Conservation (phyloP, 37 sponge, comb jelly and placozoan genomes). For the Aphrocallistes beatrix region DNA sequence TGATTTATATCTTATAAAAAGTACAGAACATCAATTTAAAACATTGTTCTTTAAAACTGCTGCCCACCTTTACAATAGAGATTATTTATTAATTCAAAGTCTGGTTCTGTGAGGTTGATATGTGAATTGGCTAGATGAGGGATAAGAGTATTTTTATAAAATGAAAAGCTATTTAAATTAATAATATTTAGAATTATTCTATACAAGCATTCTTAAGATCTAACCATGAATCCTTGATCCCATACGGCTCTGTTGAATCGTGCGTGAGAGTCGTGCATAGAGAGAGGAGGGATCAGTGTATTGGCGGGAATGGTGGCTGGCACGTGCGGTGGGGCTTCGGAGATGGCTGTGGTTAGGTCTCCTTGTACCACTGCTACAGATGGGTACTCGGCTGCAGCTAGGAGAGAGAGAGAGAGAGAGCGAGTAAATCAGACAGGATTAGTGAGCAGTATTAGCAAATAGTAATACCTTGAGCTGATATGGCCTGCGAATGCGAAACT, state of each 20-base stretch:
- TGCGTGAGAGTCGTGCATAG: neutral
- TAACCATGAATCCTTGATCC: slow-evolving; percentile 12
- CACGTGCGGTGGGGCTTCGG: neutral
- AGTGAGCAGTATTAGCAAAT: too few species aligned
- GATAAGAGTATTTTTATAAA: neutral
- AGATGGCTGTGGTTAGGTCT: neutral
- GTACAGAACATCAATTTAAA: too few species aligned
- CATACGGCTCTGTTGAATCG: neutral
- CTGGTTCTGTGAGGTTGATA: neutral
- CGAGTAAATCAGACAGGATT: too few species aligned
- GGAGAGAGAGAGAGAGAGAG: neutral
- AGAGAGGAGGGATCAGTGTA: slow-evolving; percentile 8
- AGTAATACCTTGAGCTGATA: neutral
- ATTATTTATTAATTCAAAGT: too few species aligned
- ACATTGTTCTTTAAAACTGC: too few species aligned
- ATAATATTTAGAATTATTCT: neutral
- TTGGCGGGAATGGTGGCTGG: neutral
- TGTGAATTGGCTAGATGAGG: slow-evolving; percentile 17
- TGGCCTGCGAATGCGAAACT: neutral
- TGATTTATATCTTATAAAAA: too few species aligned
- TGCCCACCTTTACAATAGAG: too few species aligned
- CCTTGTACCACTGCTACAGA: neutral
- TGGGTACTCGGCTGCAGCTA: neutral
- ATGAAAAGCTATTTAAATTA: neutral
- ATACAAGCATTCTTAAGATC: neutral